These are phyloP conservation scores for Gadopsis bispinosus DNA, from an alignment of 2,797 vertebrate genomes.

Conservation along the genomic window DNA sequence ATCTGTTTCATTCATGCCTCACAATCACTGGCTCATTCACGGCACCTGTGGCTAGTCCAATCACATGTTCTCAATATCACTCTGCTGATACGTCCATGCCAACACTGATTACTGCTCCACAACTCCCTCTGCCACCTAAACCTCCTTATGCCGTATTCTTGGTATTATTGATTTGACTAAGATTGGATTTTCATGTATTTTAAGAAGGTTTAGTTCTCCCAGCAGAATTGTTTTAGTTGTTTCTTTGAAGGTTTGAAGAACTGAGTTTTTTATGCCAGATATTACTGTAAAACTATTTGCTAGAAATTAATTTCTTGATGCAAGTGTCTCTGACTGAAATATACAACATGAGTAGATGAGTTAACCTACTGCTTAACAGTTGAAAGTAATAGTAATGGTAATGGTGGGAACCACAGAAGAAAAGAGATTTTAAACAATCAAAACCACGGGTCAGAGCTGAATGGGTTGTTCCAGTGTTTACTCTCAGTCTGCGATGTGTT, in stretches of 20 bases:
- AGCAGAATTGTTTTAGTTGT: not conserved
- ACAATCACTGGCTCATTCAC: slow-evolving; percentile 14
- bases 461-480: slow-evolving; percentile 5
- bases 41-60: slow-evolving; percentile 16
- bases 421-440: not conserved
- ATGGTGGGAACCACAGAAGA: not conserved
- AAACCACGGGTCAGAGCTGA: not conserved
- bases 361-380: not conserved
- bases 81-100: not conserved
- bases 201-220: not conserved
- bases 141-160: not conserved
- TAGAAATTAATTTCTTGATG: not conserved
- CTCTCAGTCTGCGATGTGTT: slow-evolving; percentile 1
- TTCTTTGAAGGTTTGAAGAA: not conserved
- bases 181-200: not conserved
- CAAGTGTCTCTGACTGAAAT: not conserved
- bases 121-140: not conserved
- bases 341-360: not conserved
- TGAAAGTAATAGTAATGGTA: not conserved
- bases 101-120: not conserved
- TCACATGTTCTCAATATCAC: slow-evolving; percentile 6
- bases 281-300: not conserved
- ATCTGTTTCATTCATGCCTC: slow-evolving; percentile 36
- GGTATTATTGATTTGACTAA: not conserved
- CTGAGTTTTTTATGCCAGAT: not conserved